Evolutionary conservation across 2,888 invertebrate species (phyloP), one percentile per base, ranked within the genome.

Genomic region (Trichogramma evanescens): DNA sequence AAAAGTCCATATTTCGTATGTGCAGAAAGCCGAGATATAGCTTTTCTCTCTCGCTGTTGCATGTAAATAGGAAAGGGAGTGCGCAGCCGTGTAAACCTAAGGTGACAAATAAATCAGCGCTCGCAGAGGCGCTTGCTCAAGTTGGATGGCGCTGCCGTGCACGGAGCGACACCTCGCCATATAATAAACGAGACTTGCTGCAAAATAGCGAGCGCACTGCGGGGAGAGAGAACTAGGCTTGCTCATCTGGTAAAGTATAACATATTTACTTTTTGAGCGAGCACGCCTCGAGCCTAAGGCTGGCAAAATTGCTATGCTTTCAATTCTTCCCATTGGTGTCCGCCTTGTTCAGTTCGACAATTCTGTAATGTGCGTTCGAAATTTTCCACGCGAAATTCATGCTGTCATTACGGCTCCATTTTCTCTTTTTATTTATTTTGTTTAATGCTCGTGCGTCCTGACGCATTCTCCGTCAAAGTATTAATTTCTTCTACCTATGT

Each of bases 51-150:
- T 26, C 41, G 13, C 7, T 45, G 39, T 54, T 45, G 50, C 63
- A 65, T 66, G 65, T 66, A 66, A 67, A 66, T 68, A 61, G 66
- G 62, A 63, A 67, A 66, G 61, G 26, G 64, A 59, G 60, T 53
- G 65, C 56, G 59, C 61, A 65, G 26, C 26, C 26, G 26, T 26
- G 26, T 26, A 26, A 26, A 26, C 3, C 26, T 64, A 66, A 67
- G 63, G 60, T 67, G 65, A 66, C 63, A 63, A 67, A 68, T 68
- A 68, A 68, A 67, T 68, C 68, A 68, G 67, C 62, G 65, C 62
- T 26, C 61, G 61, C 66, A 66, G 65, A 66, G 67, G 67, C 66
- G 61, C 65, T 67, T 67, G 68, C 71, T 26, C 26, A 26, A 26
- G 26, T 26, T 26, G 26, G 26, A 26, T 26, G 26, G 26, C 26